phyloP scores from a whole-genome alignment of 1,140 invertebrate species.

The Cecropterus lyciades region DNA sequence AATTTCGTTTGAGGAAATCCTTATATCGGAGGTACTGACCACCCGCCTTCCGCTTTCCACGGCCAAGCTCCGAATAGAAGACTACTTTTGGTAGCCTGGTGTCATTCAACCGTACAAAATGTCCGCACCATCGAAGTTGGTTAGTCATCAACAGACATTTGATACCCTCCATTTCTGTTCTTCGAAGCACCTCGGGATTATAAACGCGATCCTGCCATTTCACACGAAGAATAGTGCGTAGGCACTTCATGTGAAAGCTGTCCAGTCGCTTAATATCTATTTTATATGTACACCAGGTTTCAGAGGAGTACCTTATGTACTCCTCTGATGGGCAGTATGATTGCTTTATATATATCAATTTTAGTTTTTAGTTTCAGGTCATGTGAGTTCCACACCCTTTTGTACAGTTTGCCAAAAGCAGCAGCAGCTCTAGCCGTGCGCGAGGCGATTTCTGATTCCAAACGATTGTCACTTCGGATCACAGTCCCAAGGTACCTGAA shows the following conservation, averaged over 20 bases:
- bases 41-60: background rate
- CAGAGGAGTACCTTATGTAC: conserved; percentile 34
- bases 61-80: background rate
- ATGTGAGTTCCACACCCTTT: conserved; percentile 10
- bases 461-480: conserved; percentile 13
- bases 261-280: conserved; percentile 32
- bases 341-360: conserved; percentile 29
- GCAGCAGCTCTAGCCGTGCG: background rate
- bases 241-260: conserved; percentile 39
- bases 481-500: conserved; percentile 34
- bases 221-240: conserved; percentile 26
- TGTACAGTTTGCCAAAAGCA: background rate
- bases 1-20: background rate
- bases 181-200: conserved; percentile 35
- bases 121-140: conserved; percentile 10
- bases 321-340: conserved; percentile 35
- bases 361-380: conserved; percentile 13
- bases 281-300: conserved; percentile 42
- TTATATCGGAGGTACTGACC: background rate
- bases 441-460: background rate
- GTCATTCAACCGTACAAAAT: background rate
- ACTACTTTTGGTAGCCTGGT: background rate
- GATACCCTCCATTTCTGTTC: conserved; percentile 17
- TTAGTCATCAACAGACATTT: background rate
- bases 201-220: conserved; percentile 40